phyloP scores from a whole-genome alignment of 1,140 invertebrate genomes.

The Cydia strobilella region DNA sequence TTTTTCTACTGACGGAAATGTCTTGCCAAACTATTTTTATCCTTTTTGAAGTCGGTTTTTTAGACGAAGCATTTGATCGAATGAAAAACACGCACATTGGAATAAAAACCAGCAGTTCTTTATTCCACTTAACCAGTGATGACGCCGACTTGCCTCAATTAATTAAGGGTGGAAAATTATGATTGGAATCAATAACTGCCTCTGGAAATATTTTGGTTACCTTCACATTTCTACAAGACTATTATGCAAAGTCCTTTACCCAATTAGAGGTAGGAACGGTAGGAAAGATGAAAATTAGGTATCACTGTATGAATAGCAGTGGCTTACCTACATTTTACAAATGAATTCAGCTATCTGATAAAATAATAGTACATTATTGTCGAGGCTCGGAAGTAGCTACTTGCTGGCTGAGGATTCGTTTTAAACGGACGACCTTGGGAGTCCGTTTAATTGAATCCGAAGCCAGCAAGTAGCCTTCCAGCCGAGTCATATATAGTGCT shows the following conservation, averaged over 20 bases:
- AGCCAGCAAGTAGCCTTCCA: no score
- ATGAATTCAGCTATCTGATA: neutral
- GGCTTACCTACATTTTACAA: neutral
- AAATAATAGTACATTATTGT: no score
- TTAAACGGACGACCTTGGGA: no score
- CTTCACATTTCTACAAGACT: neutral
- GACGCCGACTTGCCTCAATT: neutral
- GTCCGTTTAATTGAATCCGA: no score
- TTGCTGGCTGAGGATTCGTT: no score
- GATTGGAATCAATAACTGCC: neutral
- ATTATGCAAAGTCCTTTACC: conserved; percentile 13
- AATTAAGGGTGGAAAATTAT: neutral
- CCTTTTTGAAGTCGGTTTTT: no score
- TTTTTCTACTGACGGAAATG: no score
- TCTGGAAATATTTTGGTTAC: conserved; percentile 11
- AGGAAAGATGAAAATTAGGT: neutral
- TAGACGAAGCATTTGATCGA: no score
- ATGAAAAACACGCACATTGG: no score
- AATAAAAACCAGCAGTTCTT: conserved; percentile 7
- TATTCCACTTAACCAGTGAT: conserved; percentile 31
- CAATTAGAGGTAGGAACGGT: conserved; percentile 3
- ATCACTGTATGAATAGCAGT: conserved; percentile 15
- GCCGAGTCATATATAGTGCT: no score
- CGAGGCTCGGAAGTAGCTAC: no score
- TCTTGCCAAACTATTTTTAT: no score